These are phyloP conservation scores for Scaptomyza parva DNA, from an alignment of 2,888 invertebrate species.

Conservation along the genomic window DNA sequence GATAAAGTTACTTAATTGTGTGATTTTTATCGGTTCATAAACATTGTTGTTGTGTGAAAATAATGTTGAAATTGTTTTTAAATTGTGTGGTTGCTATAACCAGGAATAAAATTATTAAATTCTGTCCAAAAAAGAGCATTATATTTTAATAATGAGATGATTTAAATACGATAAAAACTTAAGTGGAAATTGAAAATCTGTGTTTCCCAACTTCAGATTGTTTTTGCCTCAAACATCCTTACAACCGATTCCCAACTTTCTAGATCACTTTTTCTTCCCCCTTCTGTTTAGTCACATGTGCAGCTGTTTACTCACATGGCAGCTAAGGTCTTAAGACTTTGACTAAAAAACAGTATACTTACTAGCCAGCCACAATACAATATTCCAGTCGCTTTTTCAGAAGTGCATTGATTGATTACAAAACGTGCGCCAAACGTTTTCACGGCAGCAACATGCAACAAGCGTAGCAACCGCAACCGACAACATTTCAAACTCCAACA, in stretches of 20 bases:
- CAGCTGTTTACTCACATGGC: slow-evolving; percentile 51
- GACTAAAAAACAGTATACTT: slow-evolving; percentile 44
- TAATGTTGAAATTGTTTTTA: slow-evolving; percentile 21
- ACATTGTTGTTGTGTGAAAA: slow-evolving; percentile 14
- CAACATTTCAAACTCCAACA: slow-evolving; percentile 10
- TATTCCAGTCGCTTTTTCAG: slow-evolving; percentile 58
- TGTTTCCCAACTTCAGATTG: too few relatives aligned
- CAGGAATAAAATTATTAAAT: too few relatives aligned
- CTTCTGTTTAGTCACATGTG: slow-evolving; percentile 32
- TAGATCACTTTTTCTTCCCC: background rate
- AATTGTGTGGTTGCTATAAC: too few relatives aligned
- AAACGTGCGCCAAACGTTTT: slow-evolving; percentile 80
- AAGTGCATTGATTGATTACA: slow-evolving; percentile 77
- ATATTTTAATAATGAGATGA: too few relatives aligned
- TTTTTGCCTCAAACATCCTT: background rate
- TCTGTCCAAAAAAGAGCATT: too few relatives aligned
- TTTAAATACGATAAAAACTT: too few relatives aligned
- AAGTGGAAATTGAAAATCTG: too few relatives aligned
- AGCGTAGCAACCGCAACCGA: slow-evolving; percentile 47
- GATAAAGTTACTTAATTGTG: slow-evolving; percentile 30
- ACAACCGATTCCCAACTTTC: background rate
- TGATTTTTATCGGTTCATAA: slow-evolving; percentile 56
- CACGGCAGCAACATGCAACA: slow-evolving; percentile 68
- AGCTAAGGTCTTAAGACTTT: slow-evolving; percentile 52
- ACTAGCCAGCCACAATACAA: slow-evolving; percentile 61